A percentile compares a stretch with the other conserved stretches of the same genome.
These are phyloP conservation scores for Perdita meconis DNA, from an alignment of 2,888 invertebrate genomes.

Conservation along the genomic window DNA sequence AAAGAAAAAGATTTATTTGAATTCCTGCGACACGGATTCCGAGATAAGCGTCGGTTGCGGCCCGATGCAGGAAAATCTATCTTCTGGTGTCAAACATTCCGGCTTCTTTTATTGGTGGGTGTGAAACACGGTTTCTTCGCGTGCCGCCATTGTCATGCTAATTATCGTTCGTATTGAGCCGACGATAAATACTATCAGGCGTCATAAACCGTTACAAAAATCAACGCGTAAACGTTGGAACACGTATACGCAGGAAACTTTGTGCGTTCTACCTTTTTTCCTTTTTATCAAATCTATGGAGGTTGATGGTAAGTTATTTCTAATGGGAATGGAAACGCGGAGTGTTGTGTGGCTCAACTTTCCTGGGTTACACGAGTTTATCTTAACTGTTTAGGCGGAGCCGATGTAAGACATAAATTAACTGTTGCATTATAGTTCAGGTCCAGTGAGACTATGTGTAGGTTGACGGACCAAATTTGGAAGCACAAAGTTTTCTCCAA, in stretches of 20 bases:
- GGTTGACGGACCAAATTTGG: too few relatives aligned
- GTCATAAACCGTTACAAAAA: constrained; percentile 21
- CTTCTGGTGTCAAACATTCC: constrained; percentile 40
- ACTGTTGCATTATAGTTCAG: neutral
- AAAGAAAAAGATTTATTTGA: constrained; percentile 51
- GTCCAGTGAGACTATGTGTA: too few relatives aligned
- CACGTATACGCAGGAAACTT: neutral
- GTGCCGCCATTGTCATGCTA: constrained; percentile 34
- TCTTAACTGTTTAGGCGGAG: too few relatives aligned
- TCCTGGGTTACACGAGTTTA: too few relatives aligned
- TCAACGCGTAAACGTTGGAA: constrained; percentile 10
- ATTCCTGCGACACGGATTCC: constrained; percentile 47
- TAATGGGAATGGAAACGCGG: constrained; percentile 3
- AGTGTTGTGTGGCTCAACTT: neutral
- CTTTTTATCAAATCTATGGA: neutral
- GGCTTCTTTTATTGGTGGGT: constrained; percentile 26
- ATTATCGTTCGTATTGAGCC: constrained; percentile 10
- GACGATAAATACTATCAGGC: constrained; percentile 16
- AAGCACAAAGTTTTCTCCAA: too few relatives aligned
- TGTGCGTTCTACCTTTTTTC: constrained; percentile 10
- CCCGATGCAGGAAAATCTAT: constrained; percentile 21
- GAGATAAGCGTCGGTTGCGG: constrained; percentile 25
- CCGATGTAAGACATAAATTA: neutral
- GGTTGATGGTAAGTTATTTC: constrained; percentile 21
- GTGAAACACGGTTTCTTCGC: constrained; percentile 40